Conservation (phyloP, 1,140 invertebrate genomes). For the Harpegnathos saltator region DNA sequence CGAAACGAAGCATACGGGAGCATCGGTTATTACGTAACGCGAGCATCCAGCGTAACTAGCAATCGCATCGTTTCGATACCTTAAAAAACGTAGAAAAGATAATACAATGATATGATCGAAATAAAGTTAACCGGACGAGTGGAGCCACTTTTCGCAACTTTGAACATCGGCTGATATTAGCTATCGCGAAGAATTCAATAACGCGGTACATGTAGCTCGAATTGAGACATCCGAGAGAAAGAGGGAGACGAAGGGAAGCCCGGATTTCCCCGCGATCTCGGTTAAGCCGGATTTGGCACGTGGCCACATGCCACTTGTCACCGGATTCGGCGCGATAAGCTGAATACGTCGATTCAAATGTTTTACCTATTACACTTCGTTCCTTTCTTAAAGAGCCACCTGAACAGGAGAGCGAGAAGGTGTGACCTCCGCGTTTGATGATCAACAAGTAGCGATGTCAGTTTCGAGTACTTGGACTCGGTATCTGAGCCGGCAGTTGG, state of each 20-base stretch:
- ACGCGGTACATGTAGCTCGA: not conserved
- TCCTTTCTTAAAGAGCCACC: too few relatives aligned
- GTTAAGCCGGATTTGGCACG: conserved; percentile 26
- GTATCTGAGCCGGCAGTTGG: too few relatives aligned
- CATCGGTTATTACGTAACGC: not conserved
- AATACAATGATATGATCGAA: too few relatives aligned
- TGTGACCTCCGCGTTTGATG: not conserved
- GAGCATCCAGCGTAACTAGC: not conserved
- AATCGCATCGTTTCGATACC: too few relatives aligned
- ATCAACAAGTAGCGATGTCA: conserved; percentile 1
- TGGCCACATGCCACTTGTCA: conserved; percentile 8
- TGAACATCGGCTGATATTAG: conserved; percentile 9
- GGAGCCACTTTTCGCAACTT: conserved; percentile 23
- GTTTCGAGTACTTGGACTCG: too few relatives aligned
- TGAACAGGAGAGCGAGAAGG: too few relatives aligned
- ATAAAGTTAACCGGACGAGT: too few relatives aligned
- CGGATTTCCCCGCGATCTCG: conserved; percentile 19
- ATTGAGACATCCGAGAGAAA: conserved; percentile 21
- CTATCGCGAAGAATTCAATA: conserved; percentile 25
- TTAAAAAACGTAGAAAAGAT: too few relatives aligned
- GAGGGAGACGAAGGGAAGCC: not conserved
- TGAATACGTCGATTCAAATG: not conserved
- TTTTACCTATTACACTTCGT: not conserved
- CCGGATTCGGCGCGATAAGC: conserved; percentile 6
- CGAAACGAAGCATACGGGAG: not conserved